Evolutionary conservation across 2,888 invertebrate genomes (phyloP).

Genomic region (Argyresthia goedartella): DNA sequence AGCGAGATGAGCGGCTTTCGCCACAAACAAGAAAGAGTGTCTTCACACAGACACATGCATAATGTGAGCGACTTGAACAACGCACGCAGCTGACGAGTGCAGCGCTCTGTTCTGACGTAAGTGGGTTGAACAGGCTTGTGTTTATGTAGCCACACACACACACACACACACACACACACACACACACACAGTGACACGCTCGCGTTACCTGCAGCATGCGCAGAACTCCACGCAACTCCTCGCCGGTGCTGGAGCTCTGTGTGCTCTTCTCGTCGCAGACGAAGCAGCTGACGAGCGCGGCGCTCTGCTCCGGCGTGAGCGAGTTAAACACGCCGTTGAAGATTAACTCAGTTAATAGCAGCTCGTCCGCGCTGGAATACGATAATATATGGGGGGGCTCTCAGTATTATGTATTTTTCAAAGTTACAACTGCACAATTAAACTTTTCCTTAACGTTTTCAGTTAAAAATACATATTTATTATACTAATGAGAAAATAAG

Average conservation of each 20-base stretch:
- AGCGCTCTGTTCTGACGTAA: constrained; percentile 86
- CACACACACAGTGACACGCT: background rate
- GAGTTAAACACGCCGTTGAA: constrained; percentile 97
- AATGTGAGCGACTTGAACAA: no score
- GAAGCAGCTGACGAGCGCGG: constrained; percentile 89
- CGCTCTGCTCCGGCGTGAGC: constrained; percentile 84
- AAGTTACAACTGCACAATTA: no score
- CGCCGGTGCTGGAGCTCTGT: constrained; percentile 82
- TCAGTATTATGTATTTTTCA: no score
- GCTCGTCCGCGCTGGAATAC: constrained; percentile 85
- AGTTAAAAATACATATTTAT: no score
- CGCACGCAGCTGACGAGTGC: constrained; percentile 89
- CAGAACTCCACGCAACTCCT: constrained; percentile 90
- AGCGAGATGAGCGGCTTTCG: no score
- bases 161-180: background rate
- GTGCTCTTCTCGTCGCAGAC: constrained; percentile 93
- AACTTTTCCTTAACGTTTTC: no score
- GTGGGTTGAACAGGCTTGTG: constrained; percentile 83
- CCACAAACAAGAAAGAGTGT: no score
- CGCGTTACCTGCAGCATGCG: constrained; percentile 84
- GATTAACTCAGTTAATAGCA: constrained; percentile 97
- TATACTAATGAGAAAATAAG: no score
- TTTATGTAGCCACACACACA: background rate
- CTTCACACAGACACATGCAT: no score
- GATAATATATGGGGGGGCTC: no score